These are phyloP conservation scores for Alsophila aescularia DNA, from an alignment of 2,888 invertebrate genomes.

Conservation along the genomic window DNA sequence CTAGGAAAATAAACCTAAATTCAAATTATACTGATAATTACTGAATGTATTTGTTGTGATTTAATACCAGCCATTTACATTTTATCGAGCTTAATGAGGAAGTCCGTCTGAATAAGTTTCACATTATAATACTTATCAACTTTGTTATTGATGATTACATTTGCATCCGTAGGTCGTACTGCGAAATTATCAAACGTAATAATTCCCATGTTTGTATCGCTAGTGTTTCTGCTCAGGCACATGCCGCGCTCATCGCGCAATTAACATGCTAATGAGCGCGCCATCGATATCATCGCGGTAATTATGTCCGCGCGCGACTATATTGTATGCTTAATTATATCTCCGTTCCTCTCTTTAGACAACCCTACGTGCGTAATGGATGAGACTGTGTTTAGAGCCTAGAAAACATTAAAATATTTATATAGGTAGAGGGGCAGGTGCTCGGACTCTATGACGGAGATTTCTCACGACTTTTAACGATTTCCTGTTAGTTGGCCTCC, in stretches of 20 bases:
- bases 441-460: conserved; percentile 52
- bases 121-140: conserved; percentile 11
- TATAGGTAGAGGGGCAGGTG: conserved; percentile 47
- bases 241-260: conserved; percentile 66
- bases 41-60: conserved; percentile 19
- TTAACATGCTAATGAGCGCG: conserved; percentile 82
- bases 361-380: conserved; percentile 46
- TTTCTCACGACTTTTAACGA: conserved; percentile 81
- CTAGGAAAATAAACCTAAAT: conserved; percentile 25
- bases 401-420: conserved; percentile 37
- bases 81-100: conserved; percentile 21
- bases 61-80: conserved; percentile 22
- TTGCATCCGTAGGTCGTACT: conserved; percentile 21
- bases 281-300: conserved; percentile 79
- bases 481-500: conserved; percentile 74
- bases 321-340: conserved; percentile 72
- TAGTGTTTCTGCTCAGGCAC: conserved; percentile 42
- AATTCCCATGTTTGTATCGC: conserved; percentile 48
- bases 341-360: conserved; percentile 59
- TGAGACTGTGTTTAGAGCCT: conserved; percentile 5
- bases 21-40: conserved; percentile 24
- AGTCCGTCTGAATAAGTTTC: conserved; percentile 12
- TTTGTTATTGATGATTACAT: conserved; percentile 16
- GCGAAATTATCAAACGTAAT: conserved; percentile 51
- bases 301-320: conserved; percentile 75